Conservation (phyloP, 1,140 invertebrate species). For the Bombus soroeensis region DNA sequence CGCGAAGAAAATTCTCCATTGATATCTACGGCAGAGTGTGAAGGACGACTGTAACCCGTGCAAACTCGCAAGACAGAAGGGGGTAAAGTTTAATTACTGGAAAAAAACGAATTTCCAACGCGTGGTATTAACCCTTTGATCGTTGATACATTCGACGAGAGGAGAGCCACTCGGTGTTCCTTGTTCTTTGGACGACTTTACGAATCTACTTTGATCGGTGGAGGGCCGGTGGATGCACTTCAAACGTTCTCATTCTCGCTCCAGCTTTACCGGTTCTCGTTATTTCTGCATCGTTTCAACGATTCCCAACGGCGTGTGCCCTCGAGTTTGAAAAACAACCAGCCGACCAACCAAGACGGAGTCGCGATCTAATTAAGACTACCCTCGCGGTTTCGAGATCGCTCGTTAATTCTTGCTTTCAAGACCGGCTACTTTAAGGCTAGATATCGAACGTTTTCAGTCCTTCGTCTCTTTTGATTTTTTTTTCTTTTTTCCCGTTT, state of each 20-base stretch:
- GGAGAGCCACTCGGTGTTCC: constrained; percentile 35
- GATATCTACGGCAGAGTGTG: background rate
- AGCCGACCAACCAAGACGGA: constrained; percentile 15
- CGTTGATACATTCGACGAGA: constrained; percentile 42
- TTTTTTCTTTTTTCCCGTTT: background rate
- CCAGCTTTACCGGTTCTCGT: background rate
- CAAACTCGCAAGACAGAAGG: background rate
- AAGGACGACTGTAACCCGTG: background rate
- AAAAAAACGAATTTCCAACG: constrained; percentile 8
- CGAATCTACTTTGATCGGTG: constrained; percentile 42
- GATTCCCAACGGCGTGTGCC: constrained; percentile 21
- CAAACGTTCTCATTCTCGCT: background rate
- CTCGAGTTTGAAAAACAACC: constrained; percentile 25
- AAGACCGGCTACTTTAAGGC: constrained; percentile 14
- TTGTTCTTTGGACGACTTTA: constrained; percentile 39
- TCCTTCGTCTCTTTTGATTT: background rate
- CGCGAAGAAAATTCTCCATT: background rate
- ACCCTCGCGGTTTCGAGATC: constrained; percentile 46
- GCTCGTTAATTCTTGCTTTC: constrained; percentile 47
- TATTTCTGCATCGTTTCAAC: constrained; percentile 46
- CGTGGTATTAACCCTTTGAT: constrained; percentile 37
- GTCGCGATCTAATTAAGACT: constrained; percentile 50
- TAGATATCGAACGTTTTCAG: background rate
- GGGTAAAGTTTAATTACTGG: constrained; percentile 32
- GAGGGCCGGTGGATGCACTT: constrained; percentile 18